phyloP scores from a whole-genome alignment of 2,888 invertebrate genomes.

The Tachina grossa region DNA sequence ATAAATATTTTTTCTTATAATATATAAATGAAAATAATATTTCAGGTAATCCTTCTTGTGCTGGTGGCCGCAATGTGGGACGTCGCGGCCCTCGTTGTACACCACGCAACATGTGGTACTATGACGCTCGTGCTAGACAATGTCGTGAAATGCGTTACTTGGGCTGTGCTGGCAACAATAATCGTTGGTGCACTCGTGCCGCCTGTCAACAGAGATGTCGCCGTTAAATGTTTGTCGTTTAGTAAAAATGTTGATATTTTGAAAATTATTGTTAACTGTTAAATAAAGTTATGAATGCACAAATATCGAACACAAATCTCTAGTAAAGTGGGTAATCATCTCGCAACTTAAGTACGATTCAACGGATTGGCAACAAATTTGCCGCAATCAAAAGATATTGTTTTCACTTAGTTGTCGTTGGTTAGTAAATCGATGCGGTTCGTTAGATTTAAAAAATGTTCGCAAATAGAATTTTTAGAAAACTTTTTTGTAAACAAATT shows the following conservation, averaged over 20 bases:
- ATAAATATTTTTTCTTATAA: neutral
- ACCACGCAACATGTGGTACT: conserved; percentile 45
- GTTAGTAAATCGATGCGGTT: too few relatives aligned
- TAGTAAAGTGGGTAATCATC: too few relatives aligned
- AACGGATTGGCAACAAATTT: too few relatives aligned
- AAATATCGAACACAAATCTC: too few relatives aligned
- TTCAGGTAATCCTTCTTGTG: conserved; percentile 34
- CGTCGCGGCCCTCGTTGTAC: conserved; percentile 13
- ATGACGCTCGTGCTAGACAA: conserved; percentile 31
- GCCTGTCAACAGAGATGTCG: conserved; percentile 24
- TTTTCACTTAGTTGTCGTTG: too few relatives aligned
- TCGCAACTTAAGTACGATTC: too few relatives aligned
- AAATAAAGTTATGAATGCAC: neutral
- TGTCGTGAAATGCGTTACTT: conserved; percentile 50
- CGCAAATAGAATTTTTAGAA: too few relatives aligned
- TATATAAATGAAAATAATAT: neutral
- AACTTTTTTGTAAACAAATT: too few relatives aligned
- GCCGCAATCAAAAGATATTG: too few relatives aligned
- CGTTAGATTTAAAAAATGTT: too few relatives aligned
- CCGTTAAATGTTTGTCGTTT: neutral
- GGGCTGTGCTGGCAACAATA: conserved; percentile 63
- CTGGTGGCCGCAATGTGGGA: conserved; percentile 13
- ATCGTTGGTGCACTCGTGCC: conserved; percentile 55
- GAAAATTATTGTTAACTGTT: neutral
- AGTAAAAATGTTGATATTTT: too few relatives aligned